Percentiles rank a stretch among this genome's conserved stretches.
These are phyloP conservation scores for Aporophyla nigra DNA, from an alignment of 2,888 invertebrate species.

Conservation along the genomic window DNA sequence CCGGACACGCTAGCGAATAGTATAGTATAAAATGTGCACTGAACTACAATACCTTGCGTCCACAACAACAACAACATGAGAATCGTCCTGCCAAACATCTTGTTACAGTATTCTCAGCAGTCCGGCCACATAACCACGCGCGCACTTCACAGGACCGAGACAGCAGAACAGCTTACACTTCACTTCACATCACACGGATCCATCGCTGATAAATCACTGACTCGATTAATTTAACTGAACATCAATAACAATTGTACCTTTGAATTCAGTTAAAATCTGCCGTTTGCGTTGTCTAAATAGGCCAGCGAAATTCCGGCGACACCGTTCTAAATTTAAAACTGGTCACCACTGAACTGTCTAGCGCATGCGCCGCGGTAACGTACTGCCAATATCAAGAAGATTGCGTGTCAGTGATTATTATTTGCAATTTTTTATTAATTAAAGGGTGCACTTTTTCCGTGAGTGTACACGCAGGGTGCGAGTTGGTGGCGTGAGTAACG, in stretches of 20 bases:
- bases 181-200: slow-evolving; percentile 64
- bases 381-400: slow-evolving; percentile 76
- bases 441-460: slow-evolving; percentile 51
- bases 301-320: slow-evolving; percentile 83
- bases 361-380: slow-evolving; percentile 84
- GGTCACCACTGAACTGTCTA: slow-evolving; percentile 76
- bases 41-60: slow-evolving; percentile 77
- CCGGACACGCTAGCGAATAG: slow-evolving; percentile 13
- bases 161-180: slow-evolving; percentile 57
- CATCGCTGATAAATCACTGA: slow-evolving; percentile 67
- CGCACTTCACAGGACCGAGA: slow-evolving; percentile 65
- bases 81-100: slow-evolving; percentile 75
- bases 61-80: slow-evolving; percentile 77
- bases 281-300: slow-evolving; percentile 84
- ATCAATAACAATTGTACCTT: slow-evolving; percentile 71
- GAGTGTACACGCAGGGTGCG: slow-evolving; percentile 35
- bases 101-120: slow-evolving; percentile 64
- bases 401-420: slow-evolving; percentile 70
- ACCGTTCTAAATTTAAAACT: slow-evolving; percentile 88
- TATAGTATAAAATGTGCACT: slow-evolving; percentile 25
- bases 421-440: slow-evolving; percentile 54
- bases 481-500: slow-evolving; percentile 52
- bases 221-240: slow-evolving; percentile 58
- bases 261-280: slow-evolving; percentile 76
- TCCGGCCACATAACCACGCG: slow-evolving; percentile 67